These are phyloP conservation scores for Eremobia ochroleuca DNA, from an alignment of 2,888 invertebrate genomes.

Conservation along the genomic window DNA sequence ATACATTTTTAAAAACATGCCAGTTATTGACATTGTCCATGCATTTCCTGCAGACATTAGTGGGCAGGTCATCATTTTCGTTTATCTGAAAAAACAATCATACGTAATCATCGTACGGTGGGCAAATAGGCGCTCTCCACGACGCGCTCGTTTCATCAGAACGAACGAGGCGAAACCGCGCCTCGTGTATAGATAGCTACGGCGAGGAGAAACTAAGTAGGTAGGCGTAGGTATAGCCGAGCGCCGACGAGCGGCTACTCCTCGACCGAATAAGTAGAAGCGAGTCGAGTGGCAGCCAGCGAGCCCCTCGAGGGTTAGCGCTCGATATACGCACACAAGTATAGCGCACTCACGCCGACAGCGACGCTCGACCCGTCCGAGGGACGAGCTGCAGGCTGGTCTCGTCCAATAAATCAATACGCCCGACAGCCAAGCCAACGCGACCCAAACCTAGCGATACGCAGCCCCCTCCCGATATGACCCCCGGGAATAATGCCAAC, in stretches of 20 bases:
- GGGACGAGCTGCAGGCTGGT: constrained; percentile 89
- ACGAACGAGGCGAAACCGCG: constrained; percentile 87
- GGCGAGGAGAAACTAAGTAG: constrained; percentile 89
- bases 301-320: constrained; percentile 90
- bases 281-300: constrained; percentile 90
- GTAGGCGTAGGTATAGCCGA: constrained; percentile 88
- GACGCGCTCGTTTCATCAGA: constrained; percentile 86
- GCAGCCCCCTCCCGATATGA: constrained; percentile 87
- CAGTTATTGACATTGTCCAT: constrained; percentile 92
- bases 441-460: constrained; percentile 81
- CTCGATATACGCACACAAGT: constrained; percentile 89
- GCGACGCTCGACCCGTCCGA: constrained; percentile 87
- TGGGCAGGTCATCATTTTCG: constrained; percentile 92
- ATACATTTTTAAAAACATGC: constrained; percentile 92
- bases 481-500: constrained; percentile 88
- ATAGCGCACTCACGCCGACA: constrained; percentile 88
- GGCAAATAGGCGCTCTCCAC: constrained; percentile 83
- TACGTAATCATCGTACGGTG: constrained; percentile 86
- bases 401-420: constrained; percentile 90
- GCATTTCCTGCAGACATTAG: constrained; percentile 92
- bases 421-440: constrained; percentile 85
- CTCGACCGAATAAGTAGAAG: constrained; percentile 90
- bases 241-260: constrained; percentile 86
- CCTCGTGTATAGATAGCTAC: constrained; percentile 86
- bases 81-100: constrained; percentile 91